Base-by-base conservation (phyloP, 2,113 vertebrate species). In the Nycticorax nycticorax region DNA sequence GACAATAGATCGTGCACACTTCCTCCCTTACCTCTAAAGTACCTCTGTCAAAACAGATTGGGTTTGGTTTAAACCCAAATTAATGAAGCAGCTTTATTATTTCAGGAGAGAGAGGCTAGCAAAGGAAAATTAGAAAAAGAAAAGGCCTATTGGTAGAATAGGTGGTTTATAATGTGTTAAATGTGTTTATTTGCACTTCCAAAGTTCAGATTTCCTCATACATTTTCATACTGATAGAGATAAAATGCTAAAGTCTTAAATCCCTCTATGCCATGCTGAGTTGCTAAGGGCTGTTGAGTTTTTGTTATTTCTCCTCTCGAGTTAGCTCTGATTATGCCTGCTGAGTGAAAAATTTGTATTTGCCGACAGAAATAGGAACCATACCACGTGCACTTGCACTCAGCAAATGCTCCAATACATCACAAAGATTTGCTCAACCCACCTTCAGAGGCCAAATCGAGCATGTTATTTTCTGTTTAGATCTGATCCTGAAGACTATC, bases 301-400 rank as follows among this genome's bases (percentile, higher is more conserved):
- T 98, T 98, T 98, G 97, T 98, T 98, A 98, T 98, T 98, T 98
- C 97, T 98, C 97, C 97, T 98, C 98, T 98, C 26, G 28, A 98
- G 97, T 98, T 98, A 98, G 98, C 97, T 98, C 98, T 98, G 96
- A 98, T 98, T 98, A 97, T 91, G 97, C 98, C 98, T 98, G 98
- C 98, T 98, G 98, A 98, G 98, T 99, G 98, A 99, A 99, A 99
- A 99, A 99, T 99, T 98, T 98, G 98, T 98, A 98, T 99, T 99
- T 99, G 98, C 98, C 98, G 98, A 98, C 98, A 99, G 98, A 98
- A 98, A 98, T 97, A 98, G 98, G 98, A 98, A 96, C 97, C 90
- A 88, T 96, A 98, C 98, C 97, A 97, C 90, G 95, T 98, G 98
- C 93, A 26, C 97, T 98, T 98, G 98, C 98, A 97, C 97, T 98